Conservation (phyloP, 2,113 vertebrate genomes). For the Vulpes ferrilata region DNA sequence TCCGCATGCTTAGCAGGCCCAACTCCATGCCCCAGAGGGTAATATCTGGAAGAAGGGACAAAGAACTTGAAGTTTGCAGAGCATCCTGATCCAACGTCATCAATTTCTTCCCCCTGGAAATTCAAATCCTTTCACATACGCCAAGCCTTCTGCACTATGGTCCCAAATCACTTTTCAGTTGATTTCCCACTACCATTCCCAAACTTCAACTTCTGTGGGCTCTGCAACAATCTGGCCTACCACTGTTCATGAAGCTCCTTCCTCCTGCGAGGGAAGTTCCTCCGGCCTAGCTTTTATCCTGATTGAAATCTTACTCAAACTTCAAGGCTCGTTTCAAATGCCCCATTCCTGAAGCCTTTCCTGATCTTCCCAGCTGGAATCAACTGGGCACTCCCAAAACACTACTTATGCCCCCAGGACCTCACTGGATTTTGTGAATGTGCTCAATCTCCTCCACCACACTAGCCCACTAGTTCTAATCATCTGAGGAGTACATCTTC, state of each 20-base stretch:
- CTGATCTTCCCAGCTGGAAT: background rate
- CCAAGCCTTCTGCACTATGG: background rate
- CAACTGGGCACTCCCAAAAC: background rate
- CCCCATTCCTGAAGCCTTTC: background rate
- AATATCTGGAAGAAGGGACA: conserved; percentile 88
- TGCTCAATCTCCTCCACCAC: background rate
- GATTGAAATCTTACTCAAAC: background rate
- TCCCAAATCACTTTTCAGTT: background rate
- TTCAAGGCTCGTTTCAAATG: background rate
- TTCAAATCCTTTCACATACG: background rate
- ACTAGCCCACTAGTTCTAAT: background rate
- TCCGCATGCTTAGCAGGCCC: conserved; percentile 93
- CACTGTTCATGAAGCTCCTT: background rate
- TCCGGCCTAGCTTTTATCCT: background rate
- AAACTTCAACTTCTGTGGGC: background rate
- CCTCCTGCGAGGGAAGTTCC: background rate
- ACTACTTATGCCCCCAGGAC: background rate
- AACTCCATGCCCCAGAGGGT: conserved; percentile 93
- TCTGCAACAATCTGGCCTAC: too few relatives aligned
- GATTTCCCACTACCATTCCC: background rate
- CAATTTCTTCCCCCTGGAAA: background rate
- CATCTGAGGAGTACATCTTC: background rate
- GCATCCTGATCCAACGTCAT: too few relatives aligned
- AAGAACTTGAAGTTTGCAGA: accelerated
- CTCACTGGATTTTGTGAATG: background rate